Percentiles rank a stretch among this genome's conserved stretches.
phyloP scores from a whole-genome alignment of 2,113 vertebrate species.

The Neogale vison region DNA sequence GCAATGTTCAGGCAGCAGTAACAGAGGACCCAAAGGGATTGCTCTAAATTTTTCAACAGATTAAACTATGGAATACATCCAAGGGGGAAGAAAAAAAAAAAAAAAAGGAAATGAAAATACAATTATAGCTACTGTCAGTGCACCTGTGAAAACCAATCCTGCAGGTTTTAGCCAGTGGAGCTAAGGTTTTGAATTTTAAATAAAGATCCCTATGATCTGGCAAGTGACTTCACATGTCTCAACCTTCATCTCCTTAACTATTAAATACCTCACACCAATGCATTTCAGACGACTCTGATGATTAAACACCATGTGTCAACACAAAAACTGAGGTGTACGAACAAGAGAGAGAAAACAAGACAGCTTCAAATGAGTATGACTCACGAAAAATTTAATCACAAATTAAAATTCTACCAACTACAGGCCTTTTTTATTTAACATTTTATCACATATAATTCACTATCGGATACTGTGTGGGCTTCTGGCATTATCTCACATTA shows the following conservation, averaged over 20 bases:
- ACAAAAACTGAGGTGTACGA: neutral
- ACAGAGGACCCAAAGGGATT: slow-evolving; percentile 43
- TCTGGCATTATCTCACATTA: slow-evolving; percentile 35
- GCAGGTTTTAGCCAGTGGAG: neutral
- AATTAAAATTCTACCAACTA: slow-evolving; percentile 28
- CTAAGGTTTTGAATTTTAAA: slow-evolving; percentile 32
- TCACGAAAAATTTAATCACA: neutral
- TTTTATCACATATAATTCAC: slow-evolving; percentile 26
- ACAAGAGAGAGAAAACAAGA: slow-evolving; percentile 8
- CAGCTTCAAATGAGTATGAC: neutral
- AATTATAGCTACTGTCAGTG: slow-evolving; percentile 56
- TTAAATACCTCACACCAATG: neutral
- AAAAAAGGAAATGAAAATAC: slow-evolving; percentile 60
- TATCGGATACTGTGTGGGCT: neutral
- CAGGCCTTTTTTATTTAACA: slow-evolving; percentile 3
- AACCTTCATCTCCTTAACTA: slow-evolving; percentile 24
- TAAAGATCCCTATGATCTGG: neutral
- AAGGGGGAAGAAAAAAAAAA: neutral
- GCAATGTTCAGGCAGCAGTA: slow-evolving; percentile 53
- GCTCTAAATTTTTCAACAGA: slow-evolving; percentile 43
- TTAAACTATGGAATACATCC: slow-evolving; percentile 56
- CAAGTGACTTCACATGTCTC: slow-evolving; percentile 28
- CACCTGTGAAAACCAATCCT: slow-evolving; percentile 64
- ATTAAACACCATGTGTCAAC: neutral
- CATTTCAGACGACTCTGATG: neutral